Conservation (phyloP, 2,797 vertebrate species). For the Mico argentatus region DNA sequence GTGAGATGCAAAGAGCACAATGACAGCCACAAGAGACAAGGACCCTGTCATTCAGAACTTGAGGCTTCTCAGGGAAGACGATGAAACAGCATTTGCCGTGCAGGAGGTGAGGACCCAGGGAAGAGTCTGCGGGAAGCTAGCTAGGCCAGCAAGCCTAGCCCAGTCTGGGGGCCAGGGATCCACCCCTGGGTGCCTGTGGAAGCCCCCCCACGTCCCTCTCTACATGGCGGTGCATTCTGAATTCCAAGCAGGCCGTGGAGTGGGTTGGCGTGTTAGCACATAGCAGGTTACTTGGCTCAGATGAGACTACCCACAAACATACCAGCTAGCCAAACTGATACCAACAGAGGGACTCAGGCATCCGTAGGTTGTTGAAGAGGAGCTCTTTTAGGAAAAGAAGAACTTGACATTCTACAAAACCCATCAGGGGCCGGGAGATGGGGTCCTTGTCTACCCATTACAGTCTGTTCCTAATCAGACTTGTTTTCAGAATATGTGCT, state of each 20-base stretch:
- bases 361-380: background rate
- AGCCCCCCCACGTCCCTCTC: rapidly evolving
- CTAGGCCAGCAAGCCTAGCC: background rate
- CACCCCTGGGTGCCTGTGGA: background rate
- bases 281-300: background rate
- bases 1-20: background rate
- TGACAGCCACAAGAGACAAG: too few relatives aligned
- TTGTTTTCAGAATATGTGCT: background rate
- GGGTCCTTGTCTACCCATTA: background rate
- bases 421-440: background rate
- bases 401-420: background rate
- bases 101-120: background rate
- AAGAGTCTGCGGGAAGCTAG: background rate
- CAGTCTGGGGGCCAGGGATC: background rate
- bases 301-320: rapidly evolving
- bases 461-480: background rate
- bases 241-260: background rate
- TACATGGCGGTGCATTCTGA: background rate
- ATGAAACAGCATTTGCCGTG: too few relatives aligned
- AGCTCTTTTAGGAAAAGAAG: background rate
- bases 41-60: background rate
- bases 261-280: rapidly evolving
- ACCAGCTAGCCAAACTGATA: background rate
- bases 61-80: background rate
- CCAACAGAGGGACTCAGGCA: rapidly evolving